Conservation (phyloP, 2,888 invertebrate genomes). For the Cataglyphis cursor region DNA sequence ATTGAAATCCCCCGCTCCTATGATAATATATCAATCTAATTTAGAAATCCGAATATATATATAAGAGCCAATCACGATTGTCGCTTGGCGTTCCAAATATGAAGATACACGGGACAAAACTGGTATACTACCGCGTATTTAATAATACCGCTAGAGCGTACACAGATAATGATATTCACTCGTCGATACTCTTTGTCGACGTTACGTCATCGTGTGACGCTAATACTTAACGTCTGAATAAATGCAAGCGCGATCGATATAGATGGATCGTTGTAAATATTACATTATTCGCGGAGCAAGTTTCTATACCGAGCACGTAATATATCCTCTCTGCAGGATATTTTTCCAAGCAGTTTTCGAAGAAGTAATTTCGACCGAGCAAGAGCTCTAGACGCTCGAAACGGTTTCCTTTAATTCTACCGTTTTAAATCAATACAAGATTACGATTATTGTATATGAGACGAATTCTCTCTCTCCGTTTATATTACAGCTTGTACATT, state of each 20-base stretch:
- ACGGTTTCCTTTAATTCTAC: neutral
- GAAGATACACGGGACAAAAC: neutral
- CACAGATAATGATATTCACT: slow-evolving; percentile 41
- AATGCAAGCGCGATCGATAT: slow-evolving; percentile 57
- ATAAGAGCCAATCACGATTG: slow-evolving; percentile 24
- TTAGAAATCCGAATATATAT: slow-evolving; percentile 7
- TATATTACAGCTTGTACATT: neutral
- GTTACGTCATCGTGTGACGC: slow-evolving; percentile 37
- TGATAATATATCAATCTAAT: neutral
- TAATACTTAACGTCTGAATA: slow-evolving; percentile 43
- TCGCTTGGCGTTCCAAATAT: neutral
- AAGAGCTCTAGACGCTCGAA: neutral
- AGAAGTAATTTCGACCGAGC: slow-evolving; percentile 15
- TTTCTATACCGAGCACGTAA: slow-evolving; percentile 29
- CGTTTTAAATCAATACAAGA: neutral
- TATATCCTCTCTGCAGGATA: slow-evolving; percentile 13
- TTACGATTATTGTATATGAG: neutral
- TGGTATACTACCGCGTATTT: slow-evolving; percentile 7
- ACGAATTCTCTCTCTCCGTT: too few relatives aligned
- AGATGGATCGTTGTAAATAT: slow-evolving; percentile 44
- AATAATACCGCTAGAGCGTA: slow-evolving; percentile 10
- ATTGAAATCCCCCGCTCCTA: neutral
- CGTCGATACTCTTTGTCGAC: slow-evolving; percentile 35
- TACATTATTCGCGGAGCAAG: slow-evolving; percentile 40
- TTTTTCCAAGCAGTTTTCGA: neutral